Base-by-base conservation (phyloP, 2,113 vertebrate genomes). In the Argyrosomus japonicus region DNA sequence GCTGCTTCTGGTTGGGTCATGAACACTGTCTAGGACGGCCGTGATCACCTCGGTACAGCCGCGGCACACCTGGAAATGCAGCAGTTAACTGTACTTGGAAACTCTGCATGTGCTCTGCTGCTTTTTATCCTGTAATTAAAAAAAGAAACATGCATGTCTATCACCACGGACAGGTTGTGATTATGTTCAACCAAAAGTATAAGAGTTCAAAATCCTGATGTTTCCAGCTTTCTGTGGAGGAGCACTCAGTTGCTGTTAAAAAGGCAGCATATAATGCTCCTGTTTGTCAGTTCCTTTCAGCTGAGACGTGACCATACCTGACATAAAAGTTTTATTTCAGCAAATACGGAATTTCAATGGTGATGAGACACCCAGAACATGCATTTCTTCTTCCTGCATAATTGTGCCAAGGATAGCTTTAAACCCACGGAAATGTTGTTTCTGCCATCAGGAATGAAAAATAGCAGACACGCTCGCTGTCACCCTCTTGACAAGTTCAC, bases 401-500 rank as follows among this genome's bases (percentile, higher is more conserved):
- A 72, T 67, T 60, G 23, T 32, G 21, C 48, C n/a, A 48, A 23
- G 27, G 27, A 36, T 13, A 48, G 21, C 12, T 54, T 68, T 57
- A 62, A 81, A 72, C 32, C 32, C 6, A 61, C 23, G 6, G 40
- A 13, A 43, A 58, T 61, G 48, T 50, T 32, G 18, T 56, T 71
- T 19, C 84, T 75, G 58, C 74, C 50, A 54, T 61, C 29, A 53
- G 21, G 1, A 50, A 78, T 19, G 23, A 53, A 54, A 68, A 70
- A 11, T 0, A 61, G 18, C 15, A 53, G 61, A 83, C 56, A 77
- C 54, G 17, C 67, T 68, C 21, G 0, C 58, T 65, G 68, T 84
- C 88, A 79, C 18, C 57, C 58, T 48, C 75, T 57, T 82, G 78
- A 83, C 78, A 88, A 88, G 88, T 81, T 84, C 79, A 83, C 61